Evolutionary conservation across 2,113 vertebrate species (phyloP), one percentile per base, ranked within the genome.

Genomic region (Eupsittula cactorum): DNA sequence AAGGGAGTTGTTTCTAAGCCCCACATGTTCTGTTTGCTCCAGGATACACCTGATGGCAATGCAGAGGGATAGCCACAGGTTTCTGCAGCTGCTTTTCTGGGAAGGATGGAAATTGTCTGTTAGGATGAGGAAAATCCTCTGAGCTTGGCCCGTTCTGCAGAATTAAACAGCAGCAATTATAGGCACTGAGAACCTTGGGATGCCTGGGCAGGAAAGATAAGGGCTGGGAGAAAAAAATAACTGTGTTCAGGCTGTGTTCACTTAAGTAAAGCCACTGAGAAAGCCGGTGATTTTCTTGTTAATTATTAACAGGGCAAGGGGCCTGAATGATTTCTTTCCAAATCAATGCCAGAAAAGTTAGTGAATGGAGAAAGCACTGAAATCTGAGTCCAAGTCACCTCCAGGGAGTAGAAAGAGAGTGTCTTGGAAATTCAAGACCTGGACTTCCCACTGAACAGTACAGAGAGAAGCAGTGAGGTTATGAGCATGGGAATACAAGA

Each of bases 101-200:
- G 90, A 79, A 82, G 95, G 96, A 89, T 95, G 93, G 73, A 97
- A 97, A 77, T 82, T 91, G 39, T 96, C 90, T 64, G 91, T 91
- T 6, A 96, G 91, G 78, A 82, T 96, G 84, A 97, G 86, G 52
- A 64, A 90, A 79, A 49, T 49, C 71, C 31, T 83, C 71, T 11
- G 59, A 92, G 29, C 62, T 80, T 81, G 79, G 55, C 64, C 60
- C 53, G 44, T 44, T 83, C 59, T 90, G 75, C 63, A 60, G 82
- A 90, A 95, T 86, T 93, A 86, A 95, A 74, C 73, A 59, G 49
- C 13, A 33, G 77, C 52, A 93, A 91, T 83, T 84, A 70, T 75
- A 96, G 53, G 39, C 71, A 59, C 25, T 17, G 73, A 67, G 64
- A 92, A 84, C 35, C 47, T 79, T 81, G 91, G 52, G 85, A 80